These are phyloP conservation scores for Arctia plantaginis DNA, from an alignment of 2,888 invertebrate species.

Conservation along the genomic window DNA sequence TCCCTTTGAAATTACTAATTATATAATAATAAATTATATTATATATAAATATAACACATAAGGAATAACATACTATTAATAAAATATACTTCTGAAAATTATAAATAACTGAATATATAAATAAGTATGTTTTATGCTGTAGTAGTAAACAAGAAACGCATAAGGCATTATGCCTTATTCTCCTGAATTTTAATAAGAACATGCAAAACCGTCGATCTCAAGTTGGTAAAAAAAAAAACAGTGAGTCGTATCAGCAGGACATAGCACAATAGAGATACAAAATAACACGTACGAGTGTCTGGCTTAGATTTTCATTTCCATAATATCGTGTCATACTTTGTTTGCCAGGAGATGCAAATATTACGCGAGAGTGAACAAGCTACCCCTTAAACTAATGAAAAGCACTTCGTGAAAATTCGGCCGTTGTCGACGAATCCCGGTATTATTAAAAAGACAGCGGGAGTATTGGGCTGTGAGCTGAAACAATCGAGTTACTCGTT, in stretches of 20 bases:
- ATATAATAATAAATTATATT: no score
- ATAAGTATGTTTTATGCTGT: no score
- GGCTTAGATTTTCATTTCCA: neutral
- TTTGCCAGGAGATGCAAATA: constrained; percentile 6
- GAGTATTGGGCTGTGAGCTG: constrained; percentile 25
- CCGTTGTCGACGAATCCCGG: constrained; percentile 11
- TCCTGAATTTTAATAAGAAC: no score
- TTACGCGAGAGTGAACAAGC: constrained; percentile 9
- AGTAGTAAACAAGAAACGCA: no score
- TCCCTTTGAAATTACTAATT: no score
- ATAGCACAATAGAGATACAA: neutral
- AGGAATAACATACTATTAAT: no score
- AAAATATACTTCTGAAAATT: no score
- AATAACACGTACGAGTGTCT: neutral
- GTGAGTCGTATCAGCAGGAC: neutral
- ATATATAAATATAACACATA: no score
- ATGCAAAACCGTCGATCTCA: no score
- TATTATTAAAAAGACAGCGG: constrained; percentile 23
- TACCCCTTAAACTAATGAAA: constrained; percentile 16
- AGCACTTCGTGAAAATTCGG: constrained; percentile 11
- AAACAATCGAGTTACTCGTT: constrained; percentile 31
- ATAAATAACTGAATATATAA: no score
- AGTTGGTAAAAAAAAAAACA: no score
- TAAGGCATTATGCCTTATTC: no score
- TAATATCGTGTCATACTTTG: neutral